phyloP scores from a whole-genome alignment of 1,140 invertebrate species.

The Brachionus sp. region DNA sequence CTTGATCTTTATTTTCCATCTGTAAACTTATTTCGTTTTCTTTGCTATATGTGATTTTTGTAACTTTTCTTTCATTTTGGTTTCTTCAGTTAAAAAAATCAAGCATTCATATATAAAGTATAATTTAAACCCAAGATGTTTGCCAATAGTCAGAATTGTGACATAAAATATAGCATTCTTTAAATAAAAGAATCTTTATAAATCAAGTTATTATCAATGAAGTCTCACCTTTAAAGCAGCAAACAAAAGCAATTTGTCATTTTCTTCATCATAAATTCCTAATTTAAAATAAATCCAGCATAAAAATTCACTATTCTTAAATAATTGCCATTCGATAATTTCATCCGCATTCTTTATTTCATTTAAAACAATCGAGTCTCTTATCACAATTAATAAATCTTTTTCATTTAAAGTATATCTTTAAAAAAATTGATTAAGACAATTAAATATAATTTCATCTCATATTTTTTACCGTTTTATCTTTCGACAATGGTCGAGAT shows the following conservation, averaged over 20 bases:
- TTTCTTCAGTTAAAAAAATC: background rate
- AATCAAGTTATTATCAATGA: background rate
- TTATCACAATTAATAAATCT: background rate
- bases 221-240: background rate
- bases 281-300: background rate
- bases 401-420: background rate
- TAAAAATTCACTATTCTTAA: constrained; percentile 9
- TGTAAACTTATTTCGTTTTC: background rate
- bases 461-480: background rate
- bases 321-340: constrained; percentile 4
- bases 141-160: background rate
- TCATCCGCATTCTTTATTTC: background rate
- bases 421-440: background rate
- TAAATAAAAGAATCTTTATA: background rate
- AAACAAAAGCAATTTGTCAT: background rate
- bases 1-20: background rate
- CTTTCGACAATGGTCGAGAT: background rate
- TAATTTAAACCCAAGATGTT: background rate
- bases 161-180: background rate
- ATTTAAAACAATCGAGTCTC: background rate
- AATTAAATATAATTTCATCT: background rate
- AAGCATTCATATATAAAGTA: background rate
- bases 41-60: background rate
- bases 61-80: background rate
- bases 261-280: constrained; percentile 7